Percentiles rank a stretch among this genome's conserved stretches.
phyloP scores from a whole-genome alignment of 2,888 invertebrate species.

The Erebia ligea region DNA sequence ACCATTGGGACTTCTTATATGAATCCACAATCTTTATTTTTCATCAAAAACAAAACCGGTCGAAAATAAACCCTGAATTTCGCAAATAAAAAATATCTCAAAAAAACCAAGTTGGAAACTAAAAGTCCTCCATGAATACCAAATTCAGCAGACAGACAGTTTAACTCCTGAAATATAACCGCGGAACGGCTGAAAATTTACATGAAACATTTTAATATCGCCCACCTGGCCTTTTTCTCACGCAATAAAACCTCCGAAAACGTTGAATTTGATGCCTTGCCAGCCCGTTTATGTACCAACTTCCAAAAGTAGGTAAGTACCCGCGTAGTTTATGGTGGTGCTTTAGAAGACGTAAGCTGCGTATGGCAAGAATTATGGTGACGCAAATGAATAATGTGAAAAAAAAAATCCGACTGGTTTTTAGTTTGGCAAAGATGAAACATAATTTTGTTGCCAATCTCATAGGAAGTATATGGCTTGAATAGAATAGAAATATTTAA shows the following conservation, averaged over 20 bases:
- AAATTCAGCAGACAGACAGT: slow-evolving; percentile 68
- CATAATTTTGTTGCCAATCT: too few relatives aligned
- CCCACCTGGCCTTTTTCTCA: slow-evolving; percentile 79
- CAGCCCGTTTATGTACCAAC: slow-evolving; percentile 52
- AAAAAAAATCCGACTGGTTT: background rate
- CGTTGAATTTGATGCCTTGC: slow-evolving; percentile 60
- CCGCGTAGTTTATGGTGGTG: slow-evolving; percentile 6
- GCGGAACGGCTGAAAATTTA: slow-evolving; percentile 66
- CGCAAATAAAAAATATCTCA: slow-evolving; percentile 20
- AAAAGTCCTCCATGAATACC: slow-evolving; percentile 76
- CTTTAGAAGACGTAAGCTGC: background rate
- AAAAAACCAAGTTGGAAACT: slow-evolving; percentile 54
- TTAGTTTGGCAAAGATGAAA: background rate
- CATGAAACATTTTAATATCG: slow-evolving; percentile 83
- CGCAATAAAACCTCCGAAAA: slow-evolving; percentile 67
- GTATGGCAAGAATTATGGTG: background rate
- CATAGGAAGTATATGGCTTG: too few relatives aligned
- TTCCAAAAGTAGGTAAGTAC: slow-evolving; percentile 9
- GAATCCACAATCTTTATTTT: background rate
- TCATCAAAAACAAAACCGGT: background rate
- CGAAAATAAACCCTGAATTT: slow-evolving; percentile 23
- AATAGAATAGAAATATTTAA: too few relatives aligned
- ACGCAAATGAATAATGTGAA: background rate
- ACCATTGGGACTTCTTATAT: background rate
- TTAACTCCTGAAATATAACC: slow-evolving; percentile 73